Percentiles rank a stretch among this genome's conserved stretches.
Conservation (phyloP, 2,888 invertebrate species). For the Rugalucina vietnamica region DNA sequence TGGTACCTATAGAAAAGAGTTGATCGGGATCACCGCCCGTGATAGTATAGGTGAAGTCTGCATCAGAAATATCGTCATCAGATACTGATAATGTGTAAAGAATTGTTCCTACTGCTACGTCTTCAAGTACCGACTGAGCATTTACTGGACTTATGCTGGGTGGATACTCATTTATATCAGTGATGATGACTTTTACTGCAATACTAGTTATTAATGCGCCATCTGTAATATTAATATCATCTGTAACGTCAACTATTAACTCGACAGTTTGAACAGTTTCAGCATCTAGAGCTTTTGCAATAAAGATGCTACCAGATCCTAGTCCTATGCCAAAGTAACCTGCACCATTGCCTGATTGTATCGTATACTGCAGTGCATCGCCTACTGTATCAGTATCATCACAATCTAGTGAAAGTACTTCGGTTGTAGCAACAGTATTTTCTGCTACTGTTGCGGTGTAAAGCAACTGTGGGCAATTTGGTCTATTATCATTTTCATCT, state of each 20-base stretch:
- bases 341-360: constrained; percentile 62
- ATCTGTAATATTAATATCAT: constrained; percentile 91
- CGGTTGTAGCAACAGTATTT: constrained; percentile 53
- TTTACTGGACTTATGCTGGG: constrained; percentile 60
- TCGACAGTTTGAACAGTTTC: constrained; percentile 63
- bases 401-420: constrained; percentile 61
- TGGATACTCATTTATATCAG: constrained; percentile 71
- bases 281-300: constrained; percentile 66
- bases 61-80: constrained; percentile 68
- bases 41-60: constrained; percentile 67
- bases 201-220: background rate
- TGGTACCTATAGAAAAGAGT: constrained; percentile 67
- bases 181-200: constrained; percentile 51
- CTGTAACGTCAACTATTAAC: constrained; percentile 65
- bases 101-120: constrained; percentile 41
- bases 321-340: constrained; percentile 50
- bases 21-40: constrained; percentile 64
- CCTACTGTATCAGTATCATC: constrained; percentile 69
- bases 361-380: constrained; percentile 48
- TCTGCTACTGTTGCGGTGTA: constrained; percentile 63
- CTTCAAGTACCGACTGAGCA: constrained; percentile 58
- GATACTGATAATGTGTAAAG: constrained; percentile 64
- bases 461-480: constrained; percentile 62
- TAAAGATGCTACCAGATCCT: constrained; percentile 59
- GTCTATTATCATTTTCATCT: constrained; percentile 90